Evolutionary conservation across 23 tunicate genomes (phyloP).

Genomic region (Halocynthia aurantium): DNA sequence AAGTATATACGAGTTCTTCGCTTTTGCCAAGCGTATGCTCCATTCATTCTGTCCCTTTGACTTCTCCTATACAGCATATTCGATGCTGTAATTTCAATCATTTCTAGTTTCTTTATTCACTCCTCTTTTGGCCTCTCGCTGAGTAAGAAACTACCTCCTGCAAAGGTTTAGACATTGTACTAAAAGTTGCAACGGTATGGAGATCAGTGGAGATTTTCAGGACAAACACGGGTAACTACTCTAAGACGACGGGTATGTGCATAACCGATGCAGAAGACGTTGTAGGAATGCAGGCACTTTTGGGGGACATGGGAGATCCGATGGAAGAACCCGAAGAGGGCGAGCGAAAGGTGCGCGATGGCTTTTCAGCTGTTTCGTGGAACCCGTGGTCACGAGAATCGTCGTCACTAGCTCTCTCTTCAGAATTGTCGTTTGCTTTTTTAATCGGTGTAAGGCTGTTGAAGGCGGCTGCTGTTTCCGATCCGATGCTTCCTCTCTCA

Average conservation of each 20-base stretch:
- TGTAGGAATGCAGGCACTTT: neutral
- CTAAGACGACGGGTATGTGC: constrained; percentile 29
- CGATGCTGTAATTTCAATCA: no score
- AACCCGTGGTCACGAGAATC: constrained; percentile 7
- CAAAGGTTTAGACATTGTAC: no score
- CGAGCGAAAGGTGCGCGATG: neutral
- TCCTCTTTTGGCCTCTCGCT: no score
- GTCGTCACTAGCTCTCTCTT: constrained; percentile 1
- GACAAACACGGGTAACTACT: no score
- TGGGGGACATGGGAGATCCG: constrained; percentile 6
- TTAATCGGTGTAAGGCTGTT: constrained; percentile 1
- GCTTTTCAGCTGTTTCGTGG: constrained; percentile 1
- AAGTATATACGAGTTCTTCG: no score
- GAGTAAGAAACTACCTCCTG: no score
- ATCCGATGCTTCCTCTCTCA: constrained; percentile 2
- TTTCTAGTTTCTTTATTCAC: no score
- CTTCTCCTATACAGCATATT: no score
- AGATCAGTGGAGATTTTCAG: no score
- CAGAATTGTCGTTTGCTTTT: neutral
- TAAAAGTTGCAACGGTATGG: no score
- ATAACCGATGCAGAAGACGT: constrained; percentile 22
- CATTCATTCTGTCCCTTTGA: no score
- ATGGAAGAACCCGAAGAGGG: constrained; percentile 1
- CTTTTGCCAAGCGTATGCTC: no score
- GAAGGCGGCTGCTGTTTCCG: neutral